These are phyloP conservation scores for Eufriesea mexicana DNA, from an alignment of 1,140 invertebrate species.

Conservation along the genomic window DNA sequence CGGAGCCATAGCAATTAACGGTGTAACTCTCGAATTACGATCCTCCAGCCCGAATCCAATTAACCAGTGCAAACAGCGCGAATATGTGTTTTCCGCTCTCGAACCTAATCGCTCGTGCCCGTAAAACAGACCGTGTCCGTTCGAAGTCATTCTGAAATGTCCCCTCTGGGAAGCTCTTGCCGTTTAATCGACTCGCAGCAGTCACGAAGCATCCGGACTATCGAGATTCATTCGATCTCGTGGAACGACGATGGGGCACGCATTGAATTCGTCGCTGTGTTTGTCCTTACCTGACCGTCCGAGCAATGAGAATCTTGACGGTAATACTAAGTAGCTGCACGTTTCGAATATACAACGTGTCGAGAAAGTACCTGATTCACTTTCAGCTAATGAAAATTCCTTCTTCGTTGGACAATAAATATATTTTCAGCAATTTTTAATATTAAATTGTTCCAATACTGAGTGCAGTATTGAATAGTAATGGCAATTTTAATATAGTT, in stretches of 20 bases:
- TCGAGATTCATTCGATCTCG: background rate
- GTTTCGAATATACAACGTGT: background rate
- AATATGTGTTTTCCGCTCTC: no score
- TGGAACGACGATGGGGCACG: background rate
- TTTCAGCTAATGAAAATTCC: no score
- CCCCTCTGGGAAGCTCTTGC: background rate
- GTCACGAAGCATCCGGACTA: background rate
- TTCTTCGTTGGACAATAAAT: no score
- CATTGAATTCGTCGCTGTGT: background rate
- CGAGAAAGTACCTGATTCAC: no score
- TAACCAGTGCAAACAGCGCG: background rate
- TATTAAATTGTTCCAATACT: no score
- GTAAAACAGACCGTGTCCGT: background rate
- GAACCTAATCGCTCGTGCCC: background rate
- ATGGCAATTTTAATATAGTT: no score
- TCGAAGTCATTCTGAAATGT: background rate
- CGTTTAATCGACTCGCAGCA: background rate
- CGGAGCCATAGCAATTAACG: background rate
- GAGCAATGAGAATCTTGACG: background rate
- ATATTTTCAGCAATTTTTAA: no score
- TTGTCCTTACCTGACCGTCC: background rate
- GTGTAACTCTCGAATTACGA: background rate
- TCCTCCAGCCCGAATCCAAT: background rate
- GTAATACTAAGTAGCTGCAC: background rate
- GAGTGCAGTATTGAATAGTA: no score